Base-by-base conservation (phyloP, 1,140 invertebrate genomes). In the Muscidifurax raptorellus region DNA sequence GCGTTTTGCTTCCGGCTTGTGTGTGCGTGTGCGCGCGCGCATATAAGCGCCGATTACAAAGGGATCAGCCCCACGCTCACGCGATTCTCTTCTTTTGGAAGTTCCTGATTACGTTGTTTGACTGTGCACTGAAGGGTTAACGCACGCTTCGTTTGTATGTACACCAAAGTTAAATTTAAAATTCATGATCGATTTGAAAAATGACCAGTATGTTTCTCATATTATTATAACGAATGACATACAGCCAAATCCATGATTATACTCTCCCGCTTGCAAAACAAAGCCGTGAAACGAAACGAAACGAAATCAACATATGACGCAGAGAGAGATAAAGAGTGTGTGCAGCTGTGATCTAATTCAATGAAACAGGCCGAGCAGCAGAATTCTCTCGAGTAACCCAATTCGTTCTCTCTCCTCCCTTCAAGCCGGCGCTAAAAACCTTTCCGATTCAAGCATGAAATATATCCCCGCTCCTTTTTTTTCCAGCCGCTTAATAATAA, bases 1-100 rank as follows among this genome's bases (percentile, higher is more conserved):
- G 40, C 66, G 27, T 10, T 69, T 77, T 83, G 82, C 85, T 89
- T 89, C 88, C 88, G 86, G 87, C 76, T 87, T 82, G 82, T 40
- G 85, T 81, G 64, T 80, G 77, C 81, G 27, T 69, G 66, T 69
- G 27, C 27, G n/a, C 44, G 9, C 9, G 9, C 36, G 3, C 9
- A 9, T 47, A 13, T 3, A 47, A 47, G 44, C 44, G 15, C 4
- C 12, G 59, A 72, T 64, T 25, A 27, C 30, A 22, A 76, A 75
- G 32, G 71, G 30, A 76, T 82, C n/a, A 76, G 28, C 32, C 5
- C n/a, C n/a, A n/a, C n/a, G 25, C 30, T 27, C 81, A 67, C 74
- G 72, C 81, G 32, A 76, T 75, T 74, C 3, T 40, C 77, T 22
- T n/a, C 18, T 27, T 2, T 32, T 28, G 0, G 13, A 18, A 13